Percentiles rank a stretch among this genome's conserved stretches.
Evolutionary conservation across 2,888 invertebrate genomes (phyloP).

Genomic region (Caenorhabditis sp.): DNA sequence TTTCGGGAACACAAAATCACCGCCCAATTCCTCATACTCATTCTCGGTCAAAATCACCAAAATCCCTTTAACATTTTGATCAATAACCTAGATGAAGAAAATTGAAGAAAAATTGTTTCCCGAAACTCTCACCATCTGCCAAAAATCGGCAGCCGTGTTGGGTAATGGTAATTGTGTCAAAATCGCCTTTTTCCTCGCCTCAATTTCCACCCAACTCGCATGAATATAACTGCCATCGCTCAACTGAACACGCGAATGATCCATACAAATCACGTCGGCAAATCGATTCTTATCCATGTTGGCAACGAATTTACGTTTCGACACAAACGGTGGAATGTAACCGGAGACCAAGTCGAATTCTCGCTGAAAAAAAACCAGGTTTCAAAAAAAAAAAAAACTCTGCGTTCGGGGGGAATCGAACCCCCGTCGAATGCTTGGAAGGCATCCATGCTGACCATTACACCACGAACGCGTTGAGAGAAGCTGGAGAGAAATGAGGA

Average conservation of each 20-base stretch:
- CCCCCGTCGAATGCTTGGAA: too few species aligned
- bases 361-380: slow-evolving; percentile 10
- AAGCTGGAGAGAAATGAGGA: too few species aligned
- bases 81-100: slow-evolving; percentile 19
- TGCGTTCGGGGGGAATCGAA: too few species aligned
- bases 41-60: slow-evolving; percentile 39
- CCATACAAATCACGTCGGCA: slow-evolving; percentile 50
- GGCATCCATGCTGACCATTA: too few species aligned
- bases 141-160: slow-evolving; percentile 43
- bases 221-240: slow-evolving; percentile 37
- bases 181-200: slow-evolving; percentile 28
- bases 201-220: slow-evolving; percentile 47
- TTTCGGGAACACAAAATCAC: slow-evolving; percentile 6
- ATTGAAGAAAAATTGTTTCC: not conserved
- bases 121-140: slow-evolving; percentile 41
- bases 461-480: too few species aligned
- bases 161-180: slow-evolving; percentile 51
- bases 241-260: slow-evolving; percentile 50
- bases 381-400: not conserved
- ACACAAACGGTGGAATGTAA: slow-evolving; percentile 25
- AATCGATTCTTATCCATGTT: slow-evolving; percentile 30
- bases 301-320: slow-evolving; percentile 13
- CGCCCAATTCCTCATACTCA: slow-evolving; percentile 39
- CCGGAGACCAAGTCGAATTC: slow-evolving; percentile 13
- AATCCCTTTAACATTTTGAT: slow-evolving; percentile 41